A percentile compares a stretch with the other conserved stretches of the same genome.
Evolutionary conservation across 2,888 invertebrate species (phyloP).

Genomic region (Phasia obesa): DNA sequence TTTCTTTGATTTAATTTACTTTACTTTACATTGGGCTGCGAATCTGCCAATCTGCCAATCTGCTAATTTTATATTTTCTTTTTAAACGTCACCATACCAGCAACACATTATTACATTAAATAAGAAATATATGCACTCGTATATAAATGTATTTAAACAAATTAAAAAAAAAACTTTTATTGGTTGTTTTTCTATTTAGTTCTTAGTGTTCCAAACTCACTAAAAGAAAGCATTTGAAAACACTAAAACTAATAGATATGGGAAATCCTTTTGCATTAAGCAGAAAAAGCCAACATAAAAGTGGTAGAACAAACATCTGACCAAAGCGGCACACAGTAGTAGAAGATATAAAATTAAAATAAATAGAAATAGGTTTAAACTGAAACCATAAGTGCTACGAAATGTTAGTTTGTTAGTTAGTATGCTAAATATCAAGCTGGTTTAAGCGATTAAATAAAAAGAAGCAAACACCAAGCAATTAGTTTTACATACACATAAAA

Average conservation of each 20-base stretch:
- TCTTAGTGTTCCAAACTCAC: constrained; percentile 35
- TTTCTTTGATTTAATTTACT: constrained; percentile 2
- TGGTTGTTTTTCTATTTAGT: constrained; percentile 11
- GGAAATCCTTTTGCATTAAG: not conserved
- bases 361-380: constrained; percentile 9
- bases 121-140: not conserved
- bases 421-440: constrained; percentile 46
- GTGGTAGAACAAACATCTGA: not conserved
- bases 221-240: constrained; percentile 33
- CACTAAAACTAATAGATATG: constrained; percentile 26
- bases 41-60: not conserved
- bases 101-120: not conserved
- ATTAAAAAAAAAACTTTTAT: constrained; percentile 33
- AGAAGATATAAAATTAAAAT: not conserved
- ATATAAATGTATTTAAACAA: too few species aligned
- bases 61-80: not conserved
- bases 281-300: not conserved
- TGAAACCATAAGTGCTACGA: constrained; percentile 34
- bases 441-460: constrained; percentile 22
- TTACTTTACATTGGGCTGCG: too few species aligned
- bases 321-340: constrained; percentile 11
- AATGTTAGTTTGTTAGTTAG: constrained; percentile 27
- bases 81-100: not conserved
- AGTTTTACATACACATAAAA: constrained; percentile 43
- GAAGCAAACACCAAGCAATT: constrained; percentile 53